phyloP scores from a whole-genome alignment of 2,113 vertebrate species.

The Pelecanoides urinatrix region DNA sequence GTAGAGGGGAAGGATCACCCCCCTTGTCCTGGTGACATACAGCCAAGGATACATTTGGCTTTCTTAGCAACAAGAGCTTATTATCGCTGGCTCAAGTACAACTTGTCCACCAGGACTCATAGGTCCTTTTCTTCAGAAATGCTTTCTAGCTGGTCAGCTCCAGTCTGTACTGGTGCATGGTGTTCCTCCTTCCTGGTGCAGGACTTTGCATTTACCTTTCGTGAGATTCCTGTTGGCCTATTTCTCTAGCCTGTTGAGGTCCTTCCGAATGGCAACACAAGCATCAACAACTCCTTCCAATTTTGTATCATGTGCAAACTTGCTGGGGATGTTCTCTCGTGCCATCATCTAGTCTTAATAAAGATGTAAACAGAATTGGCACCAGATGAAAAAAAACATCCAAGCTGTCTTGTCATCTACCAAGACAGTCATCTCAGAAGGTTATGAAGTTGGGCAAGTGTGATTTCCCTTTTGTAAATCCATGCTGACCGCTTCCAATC shows the following conservation, averaged over 20 bases:
- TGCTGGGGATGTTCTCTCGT: not conserved
- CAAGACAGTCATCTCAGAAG: not conserved
- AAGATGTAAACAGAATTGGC: not conserved
- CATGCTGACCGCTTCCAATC: not conserved
- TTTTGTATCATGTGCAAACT: not conserved
- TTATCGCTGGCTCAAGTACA: not conserved
- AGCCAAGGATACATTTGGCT: not conserved
- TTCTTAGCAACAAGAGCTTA: not conserved
- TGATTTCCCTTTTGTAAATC: not conserved
- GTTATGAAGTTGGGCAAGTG: not conserved
- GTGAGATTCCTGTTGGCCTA: not conserved
- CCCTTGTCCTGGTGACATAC: not conserved
- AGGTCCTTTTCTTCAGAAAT: not conserved
- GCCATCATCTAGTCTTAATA: not conserved
- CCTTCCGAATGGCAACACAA: not conserved
- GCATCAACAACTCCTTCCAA: not conserved
- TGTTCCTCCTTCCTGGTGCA: not conserved
- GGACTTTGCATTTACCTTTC: not conserved
- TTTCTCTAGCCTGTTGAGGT: not conserved
- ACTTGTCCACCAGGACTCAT: not conserved
- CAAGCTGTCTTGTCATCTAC: not conserved
- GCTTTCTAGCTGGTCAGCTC: not conserved
- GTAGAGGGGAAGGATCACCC: not conserved
- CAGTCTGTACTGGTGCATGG: accelerated
- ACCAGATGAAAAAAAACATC: not conserved